phyloP scores from a whole-genome alignment of 1,140 invertebrate genomes.

The Brachionus paranguensis region DNA sequence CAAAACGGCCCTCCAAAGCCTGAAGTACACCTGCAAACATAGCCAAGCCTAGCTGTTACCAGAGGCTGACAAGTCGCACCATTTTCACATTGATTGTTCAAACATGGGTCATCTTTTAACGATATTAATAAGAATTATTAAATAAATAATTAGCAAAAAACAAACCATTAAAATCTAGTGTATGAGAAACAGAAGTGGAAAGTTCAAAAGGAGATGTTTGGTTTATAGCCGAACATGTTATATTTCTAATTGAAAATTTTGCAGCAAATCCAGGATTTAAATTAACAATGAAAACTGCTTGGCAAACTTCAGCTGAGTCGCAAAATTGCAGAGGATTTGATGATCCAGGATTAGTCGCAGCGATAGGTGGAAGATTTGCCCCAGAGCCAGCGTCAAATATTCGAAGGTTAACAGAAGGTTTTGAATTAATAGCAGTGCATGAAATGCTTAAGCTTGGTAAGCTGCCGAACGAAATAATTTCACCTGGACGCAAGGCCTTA shows the following conservation, averaged over 20 bases:
- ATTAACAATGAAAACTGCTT: background rate
- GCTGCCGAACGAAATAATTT: background rate
- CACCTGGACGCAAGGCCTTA: background rate
- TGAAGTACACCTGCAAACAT: background rate
- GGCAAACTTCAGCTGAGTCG: background rate
- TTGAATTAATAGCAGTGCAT: slow-evolving; percentile 20
- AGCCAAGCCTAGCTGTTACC: background rate
- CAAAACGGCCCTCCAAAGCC: background rate
- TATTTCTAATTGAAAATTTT: background rate
- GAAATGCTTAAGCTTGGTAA: background rate
- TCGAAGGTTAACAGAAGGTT: background rate
- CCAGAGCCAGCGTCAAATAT: background rate
- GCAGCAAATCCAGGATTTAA: background rate
- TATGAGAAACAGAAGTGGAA: background rate
- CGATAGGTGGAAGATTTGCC: background rate
- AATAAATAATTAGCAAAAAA: background rate
- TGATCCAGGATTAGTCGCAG: background rate
- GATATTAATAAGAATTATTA: background rate
- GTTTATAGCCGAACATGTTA: background rate
- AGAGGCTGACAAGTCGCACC: background rate
- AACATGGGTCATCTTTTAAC: background rate
- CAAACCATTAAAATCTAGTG: background rate
- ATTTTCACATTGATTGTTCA: slow-evolving; percentile 16
- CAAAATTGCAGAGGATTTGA: background rate
- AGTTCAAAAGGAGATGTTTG: background rate